phyloP scores from a whole-genome alignment of 2,888 invertebrate genomes.

The Andrena bicolor region DNA sequence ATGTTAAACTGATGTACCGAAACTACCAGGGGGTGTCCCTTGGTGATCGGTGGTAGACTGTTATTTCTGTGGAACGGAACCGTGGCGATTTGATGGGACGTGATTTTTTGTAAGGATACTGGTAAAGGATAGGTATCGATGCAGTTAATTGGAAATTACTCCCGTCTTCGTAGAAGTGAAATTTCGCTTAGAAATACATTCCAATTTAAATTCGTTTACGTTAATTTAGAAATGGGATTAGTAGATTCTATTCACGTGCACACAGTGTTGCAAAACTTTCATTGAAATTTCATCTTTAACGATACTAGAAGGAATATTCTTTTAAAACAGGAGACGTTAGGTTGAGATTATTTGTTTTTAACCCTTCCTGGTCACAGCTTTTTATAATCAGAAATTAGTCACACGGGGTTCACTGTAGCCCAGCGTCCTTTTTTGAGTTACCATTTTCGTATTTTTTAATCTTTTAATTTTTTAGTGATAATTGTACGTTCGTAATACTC shows the following conservation, averaged over 20 bases:
- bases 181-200: neutral
- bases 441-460: no score
- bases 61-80: conserved; percentile 13
- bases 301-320: neutral
- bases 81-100: conserved; percentile 3
- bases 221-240: neutral
- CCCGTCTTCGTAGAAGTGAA: neutral
- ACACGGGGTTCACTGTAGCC: no score
- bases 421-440: no score
- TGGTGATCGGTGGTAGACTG: neutral
- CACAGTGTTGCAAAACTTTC: neutral
- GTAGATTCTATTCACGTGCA: neutral
- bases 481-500: no score
- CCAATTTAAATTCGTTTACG: neutral
- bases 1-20: neutral
- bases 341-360: neutral
- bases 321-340: neutral
- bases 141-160: neutral
- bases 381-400: no score
- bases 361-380: no score
- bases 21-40: conserved; percentile 13
- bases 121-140: conserved; percentile 2
- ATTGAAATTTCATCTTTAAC: neutral
- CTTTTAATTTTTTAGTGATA: no score
- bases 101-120: conserved; percentile 18